Evolutionary conservation across 1,140 invertebrate species (phyloP).

Genomic region (Araneus ventricosus): DNA sequence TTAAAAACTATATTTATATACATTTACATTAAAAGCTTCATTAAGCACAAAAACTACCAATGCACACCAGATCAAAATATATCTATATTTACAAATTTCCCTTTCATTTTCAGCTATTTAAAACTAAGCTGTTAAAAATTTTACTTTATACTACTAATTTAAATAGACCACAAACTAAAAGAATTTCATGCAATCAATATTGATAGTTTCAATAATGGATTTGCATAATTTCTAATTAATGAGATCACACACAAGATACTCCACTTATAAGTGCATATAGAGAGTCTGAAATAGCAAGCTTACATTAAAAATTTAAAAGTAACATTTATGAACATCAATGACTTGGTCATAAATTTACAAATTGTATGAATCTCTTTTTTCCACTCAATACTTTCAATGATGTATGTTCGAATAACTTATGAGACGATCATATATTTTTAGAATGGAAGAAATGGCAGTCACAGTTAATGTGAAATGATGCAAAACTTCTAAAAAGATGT

Average conservation of each 20-base stretch:
- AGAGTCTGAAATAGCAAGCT: background rate
- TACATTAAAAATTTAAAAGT: conserved; percentile 1
- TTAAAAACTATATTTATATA: conserved; percentile 15
- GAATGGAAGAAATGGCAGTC: conserved; percentile 13
- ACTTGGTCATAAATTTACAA: conserved; percentile 9
- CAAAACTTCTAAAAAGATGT: conserved; percentile 39
- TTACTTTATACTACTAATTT: background rate
- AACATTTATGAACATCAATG: conserved; percentile 14
- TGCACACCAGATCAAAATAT: conserved; percentile 5
- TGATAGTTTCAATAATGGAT: background rate
- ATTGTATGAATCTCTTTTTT: background rate
- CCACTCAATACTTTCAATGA: background rate
- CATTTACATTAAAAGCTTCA: conserved; percentile 30
- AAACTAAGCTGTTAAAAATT: background rate
- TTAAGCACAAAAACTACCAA: background rate
- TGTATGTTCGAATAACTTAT: background rate
- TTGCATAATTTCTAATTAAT: background rate
- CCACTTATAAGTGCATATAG: background rate
- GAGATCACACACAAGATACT: background rate
- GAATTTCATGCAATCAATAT: background rate
- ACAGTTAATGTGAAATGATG: conserved; percentile 30
- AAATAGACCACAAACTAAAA: background rate
- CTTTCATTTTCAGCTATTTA: background rate
- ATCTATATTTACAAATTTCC: background rate
- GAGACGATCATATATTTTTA: conserved; percentile 1